Evolutionary conservation across 2,888 invertebrate genomes (phyloP).

Genomic region (Polylopha cassiicola): DNA sequence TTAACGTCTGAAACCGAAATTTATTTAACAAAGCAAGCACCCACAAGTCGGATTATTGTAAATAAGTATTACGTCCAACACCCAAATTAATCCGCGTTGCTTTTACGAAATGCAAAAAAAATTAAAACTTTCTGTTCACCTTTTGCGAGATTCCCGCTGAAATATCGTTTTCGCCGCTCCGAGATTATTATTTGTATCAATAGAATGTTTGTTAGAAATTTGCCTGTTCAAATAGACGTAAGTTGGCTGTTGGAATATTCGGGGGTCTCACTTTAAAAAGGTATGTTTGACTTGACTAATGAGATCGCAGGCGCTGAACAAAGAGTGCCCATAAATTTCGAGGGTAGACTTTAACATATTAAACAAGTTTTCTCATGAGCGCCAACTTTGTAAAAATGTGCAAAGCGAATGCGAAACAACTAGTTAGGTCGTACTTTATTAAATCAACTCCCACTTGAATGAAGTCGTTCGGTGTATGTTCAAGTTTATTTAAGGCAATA

Average conservation of each 20-base stretch:
- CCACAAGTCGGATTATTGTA: constrained; percentile 74
- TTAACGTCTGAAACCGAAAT: constrained; percentile 58
- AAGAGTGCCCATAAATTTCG: constrained; percentile 40
- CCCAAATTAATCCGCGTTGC: constrained; percentile 65
- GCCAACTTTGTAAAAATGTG: constrained; percentile 20
- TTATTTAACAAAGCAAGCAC: constrained; percentile 66
- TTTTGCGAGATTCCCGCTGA: constrained; percentile 54
- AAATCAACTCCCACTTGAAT: constrained; percentile 21
- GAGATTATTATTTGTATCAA: constrained; percentile 70
- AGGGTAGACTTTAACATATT: constrained; percentile 43
- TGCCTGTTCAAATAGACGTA: constrained; percentile 58
- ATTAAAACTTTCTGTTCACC: constrained; percentile 57
- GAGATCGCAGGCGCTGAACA: constrained; percentile 52
- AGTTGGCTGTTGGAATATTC: constrained; percentile 43
- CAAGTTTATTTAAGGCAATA: constrained; percentile 15
- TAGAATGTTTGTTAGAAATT: constrained; percentile 63
- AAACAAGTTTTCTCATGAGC: constrained; percentile 41
- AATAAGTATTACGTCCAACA: constrained; percentile 70
- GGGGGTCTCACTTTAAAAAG: constrained; percentile 59
- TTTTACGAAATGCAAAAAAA: constrained; percentile 71
- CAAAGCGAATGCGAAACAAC: constrained; percentile 19
- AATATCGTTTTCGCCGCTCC: constrained; percentile 55
- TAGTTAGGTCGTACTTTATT: constrained; percentile 19
- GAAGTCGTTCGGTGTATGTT: constrained; percentile 16
- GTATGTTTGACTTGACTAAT: constrained; percentile 73